Conservation (phyloP, 2,113 vertebrate genomes). For the Cavia porcellus region DNA sequence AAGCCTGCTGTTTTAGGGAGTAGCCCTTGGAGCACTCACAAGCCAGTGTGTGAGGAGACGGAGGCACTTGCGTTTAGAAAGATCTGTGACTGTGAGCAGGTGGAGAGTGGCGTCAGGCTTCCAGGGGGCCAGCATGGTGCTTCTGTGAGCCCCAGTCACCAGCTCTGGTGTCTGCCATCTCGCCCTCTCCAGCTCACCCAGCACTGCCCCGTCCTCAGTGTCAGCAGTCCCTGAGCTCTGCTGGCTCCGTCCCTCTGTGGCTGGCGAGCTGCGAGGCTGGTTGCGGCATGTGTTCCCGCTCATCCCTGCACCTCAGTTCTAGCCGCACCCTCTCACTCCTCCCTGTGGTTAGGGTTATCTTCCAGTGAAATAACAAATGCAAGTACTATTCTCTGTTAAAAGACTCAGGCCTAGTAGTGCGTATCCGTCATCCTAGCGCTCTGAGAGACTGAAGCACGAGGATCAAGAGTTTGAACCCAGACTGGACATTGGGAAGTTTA, state of each 20-base stretch:
- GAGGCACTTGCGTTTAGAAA: neutral
- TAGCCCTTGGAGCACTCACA: fast-evolving
- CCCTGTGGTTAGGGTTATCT: neutral
- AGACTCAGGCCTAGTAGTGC: neutral
- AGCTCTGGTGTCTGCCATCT: neutral
- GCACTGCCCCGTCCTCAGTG: neutral
- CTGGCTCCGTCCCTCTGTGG: neutral
- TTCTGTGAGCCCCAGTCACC: fast-evolving
- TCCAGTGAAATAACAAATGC: neutral
- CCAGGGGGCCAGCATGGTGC: neutral
- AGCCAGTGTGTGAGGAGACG: neutral
- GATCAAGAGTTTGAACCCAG: neutral
- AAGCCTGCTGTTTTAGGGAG: neutral
- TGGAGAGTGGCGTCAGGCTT: neutral
- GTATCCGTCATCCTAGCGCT: neutral
- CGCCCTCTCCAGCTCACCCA: neutral
- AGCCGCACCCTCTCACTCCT: neutral
- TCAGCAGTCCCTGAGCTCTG: neutral
- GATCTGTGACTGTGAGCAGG: neutral
- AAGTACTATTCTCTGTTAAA: neutral
- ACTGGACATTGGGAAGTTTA: neutral
- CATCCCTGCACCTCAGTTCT: neutral
- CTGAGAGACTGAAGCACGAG: neutral
- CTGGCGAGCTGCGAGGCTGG: neutral
- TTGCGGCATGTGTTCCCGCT: neutral